Evolutionary conservation across 1,140 invertebrate genomes (phyloP), one percentile per base, ranked within the genome.

Genomic region (Elysia chlorotica): DNA sequence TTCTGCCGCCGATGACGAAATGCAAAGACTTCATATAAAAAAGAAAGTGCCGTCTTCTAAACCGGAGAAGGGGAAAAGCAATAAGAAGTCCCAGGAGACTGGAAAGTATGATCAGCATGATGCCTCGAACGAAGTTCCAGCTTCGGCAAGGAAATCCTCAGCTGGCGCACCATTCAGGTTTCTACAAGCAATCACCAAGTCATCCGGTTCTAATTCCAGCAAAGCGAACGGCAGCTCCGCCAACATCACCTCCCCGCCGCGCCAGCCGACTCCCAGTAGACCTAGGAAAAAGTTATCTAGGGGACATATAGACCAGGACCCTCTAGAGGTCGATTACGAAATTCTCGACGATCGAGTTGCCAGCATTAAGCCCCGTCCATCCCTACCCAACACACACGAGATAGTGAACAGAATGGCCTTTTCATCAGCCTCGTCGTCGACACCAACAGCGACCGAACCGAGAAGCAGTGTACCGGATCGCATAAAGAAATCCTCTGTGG

Each of bases 261-360:
- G 57, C 10, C 57, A 62, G 14, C 37, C 56, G 30, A 75, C 63
- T 0, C 69, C 63, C 1, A 30, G 67, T 25, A 30, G 67, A 31
- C 48, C 54, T n/a, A 57, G 70, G 57, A 71, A 68, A 35, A 75
- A 68, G 23, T 57, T 72, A 1, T 53, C 69, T 0, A 41, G 74
- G n/a, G 74, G 74, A 14, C 65, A 71, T n/a, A 68, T 65, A 28
- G 74, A 71, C 28, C 74, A 72, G 31, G 74, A 75, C n/a, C 57
- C 56, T 17, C 48, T 65, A 10, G 74, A 75, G 17, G 54, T 62
- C 30, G 69, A 65, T 30, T 65, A 71, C 23, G 61, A 62, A 54
- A 54, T 67, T 10, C 62, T 66, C 3, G 62, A 72, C 28, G 69
- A 62, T 21, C 23, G 25, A 48, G 61, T 63, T 23, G 31, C 59